Conservation (phyloP, 2,888 invertebrate species). For the Watsonalla cultraria region DNA sequence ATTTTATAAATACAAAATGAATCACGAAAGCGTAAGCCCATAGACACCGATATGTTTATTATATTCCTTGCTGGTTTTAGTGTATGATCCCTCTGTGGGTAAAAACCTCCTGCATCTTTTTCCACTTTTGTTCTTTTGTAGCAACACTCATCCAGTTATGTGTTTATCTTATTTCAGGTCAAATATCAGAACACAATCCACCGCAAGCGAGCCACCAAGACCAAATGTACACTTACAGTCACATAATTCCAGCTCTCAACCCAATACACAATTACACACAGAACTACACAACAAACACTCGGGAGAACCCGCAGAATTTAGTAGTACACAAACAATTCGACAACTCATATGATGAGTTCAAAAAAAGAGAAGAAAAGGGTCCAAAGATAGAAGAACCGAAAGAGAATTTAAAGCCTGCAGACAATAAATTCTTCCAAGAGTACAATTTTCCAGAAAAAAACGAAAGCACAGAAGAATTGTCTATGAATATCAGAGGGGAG, state of each 20-base stretch:
- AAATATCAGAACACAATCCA: conserved; percentile 37
- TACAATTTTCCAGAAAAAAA: conserved; percentile 34
- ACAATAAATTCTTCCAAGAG: conserved; percentile 54
- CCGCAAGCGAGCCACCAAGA: conserved; percentile 38
- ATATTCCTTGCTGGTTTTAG: no score
- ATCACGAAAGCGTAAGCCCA: no score
- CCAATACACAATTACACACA: conserved; percentile 51
- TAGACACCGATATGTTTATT: no score
- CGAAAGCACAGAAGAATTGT: conserved; percentile 42
- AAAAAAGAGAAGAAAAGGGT: conserved; percentile 42
- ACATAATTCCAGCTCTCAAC: conserved; percentile 44
- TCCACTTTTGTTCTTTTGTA: no score
- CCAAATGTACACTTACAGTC: conserved; percentile 54
- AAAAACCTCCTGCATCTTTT: no score
- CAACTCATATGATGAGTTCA: conserved; percentile 52
- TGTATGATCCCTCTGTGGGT: no score
- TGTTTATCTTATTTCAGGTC: conserved; percentile 56
- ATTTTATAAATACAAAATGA: no score
- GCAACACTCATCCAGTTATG: no score
- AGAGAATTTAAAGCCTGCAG: conserved; percentile 58
- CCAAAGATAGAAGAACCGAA: conserved; percentile 53
- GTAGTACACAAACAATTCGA: conserved; percentile 61
- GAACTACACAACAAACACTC: conserved; percentile 33
- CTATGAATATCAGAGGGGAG: conserved; percentile 60
- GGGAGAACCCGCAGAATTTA: conserved; percentile 67